Evolutionary conservation across 2,888 invertebrate genomes (phyloP).

Genomic region (Lordiphosa andalusiaca): DNA sequence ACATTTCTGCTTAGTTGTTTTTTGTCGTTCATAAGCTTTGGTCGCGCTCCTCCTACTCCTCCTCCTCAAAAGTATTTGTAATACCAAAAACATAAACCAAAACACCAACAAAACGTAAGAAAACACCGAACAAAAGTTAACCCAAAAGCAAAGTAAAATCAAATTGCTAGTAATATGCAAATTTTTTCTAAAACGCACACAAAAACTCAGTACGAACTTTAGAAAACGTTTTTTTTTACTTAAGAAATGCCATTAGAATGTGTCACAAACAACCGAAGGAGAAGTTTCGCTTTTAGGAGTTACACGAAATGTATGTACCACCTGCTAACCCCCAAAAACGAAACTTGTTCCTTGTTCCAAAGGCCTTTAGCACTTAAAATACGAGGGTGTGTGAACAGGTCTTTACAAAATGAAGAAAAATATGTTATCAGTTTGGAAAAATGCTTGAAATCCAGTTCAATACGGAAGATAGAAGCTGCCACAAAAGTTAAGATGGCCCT

Average conservation of each 20-base stretch:
- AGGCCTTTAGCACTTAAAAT: too few relatives aligned
- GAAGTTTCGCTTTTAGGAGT: too few relatives aligned
- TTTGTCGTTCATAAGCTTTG: slow-evolving; percentile 29
- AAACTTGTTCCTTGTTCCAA: too few relatives aligned
- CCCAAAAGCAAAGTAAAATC: slow-evolving; percentile 46
- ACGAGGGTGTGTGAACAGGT: too few relatives aligned
- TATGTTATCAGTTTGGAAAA: too few relatives aligned
- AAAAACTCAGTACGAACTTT: slow-evolving; percentile 17
- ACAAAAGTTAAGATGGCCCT: too few relatives aligned
- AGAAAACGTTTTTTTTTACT: not conserved
- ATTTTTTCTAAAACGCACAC: slow-evolving; percentile 59
- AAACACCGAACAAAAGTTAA: slow-evolving; percentile 52
- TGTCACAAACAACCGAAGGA: not conserved
- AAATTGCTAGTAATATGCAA: slow-evolving; percentile 9
- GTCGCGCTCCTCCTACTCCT: slow-evolving; percentile 28
- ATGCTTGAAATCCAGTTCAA: too few relatives aligned
- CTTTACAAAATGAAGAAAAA: too few relatives aligned
- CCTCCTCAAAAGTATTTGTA: slow-evolving; percentile 57
- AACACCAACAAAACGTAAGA: slow-evolving; percentile 19
- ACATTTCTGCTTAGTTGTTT: slow-evolving; percentile 60
- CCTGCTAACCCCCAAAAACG: too few relatives aligned
- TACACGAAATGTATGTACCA: too few relatives aligned
- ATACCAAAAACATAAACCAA: slow-evolving; percentile 48
- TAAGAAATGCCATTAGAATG: not conserved
- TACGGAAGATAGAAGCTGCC: too few relatives aligned